Percentiles rank a stretch among this genome's conserved stretches.
phyloP scores from a whole-genome alignment of 1,140 invertebrate genomes.

The Drosophila chauvacae region DNA sequence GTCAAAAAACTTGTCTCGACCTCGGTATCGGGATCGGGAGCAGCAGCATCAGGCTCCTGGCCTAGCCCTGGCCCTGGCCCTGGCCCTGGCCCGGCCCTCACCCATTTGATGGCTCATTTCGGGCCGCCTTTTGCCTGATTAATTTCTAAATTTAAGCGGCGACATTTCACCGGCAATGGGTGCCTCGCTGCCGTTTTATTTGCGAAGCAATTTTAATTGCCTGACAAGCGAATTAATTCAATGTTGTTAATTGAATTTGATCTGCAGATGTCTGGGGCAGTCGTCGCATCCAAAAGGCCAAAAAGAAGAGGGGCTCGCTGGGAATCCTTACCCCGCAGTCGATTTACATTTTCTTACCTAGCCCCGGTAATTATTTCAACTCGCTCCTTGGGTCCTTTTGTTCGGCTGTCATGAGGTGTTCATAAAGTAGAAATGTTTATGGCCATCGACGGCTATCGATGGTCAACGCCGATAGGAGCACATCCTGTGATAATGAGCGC shows the following conservation, averaged over 20 bases:
- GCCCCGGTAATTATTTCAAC: conserved; percentile 26
- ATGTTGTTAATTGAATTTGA: conserved; percentile 84
- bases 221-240: conserved; percentile 84
- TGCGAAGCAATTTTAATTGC: conserved; percentile 81
- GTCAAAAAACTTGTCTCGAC: conserved; percentile 63
- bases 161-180: conserved; percentile 63
- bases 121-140: conserved; percentile 69
- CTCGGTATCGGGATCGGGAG: background rate
- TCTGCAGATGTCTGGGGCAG: conserved; percentile 54
- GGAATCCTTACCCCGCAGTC: conserved; percentile 41
- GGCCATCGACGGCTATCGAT: conserved; percentile 63
- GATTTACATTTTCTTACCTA: conserved; percentile 67
- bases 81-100: conserved; percentile 17
- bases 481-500: conserved; percentile 83
- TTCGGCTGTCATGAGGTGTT: conserved; percentile 66
- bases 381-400: conserved; percentile 60
- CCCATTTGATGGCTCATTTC: conserved; percentile 72
- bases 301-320: background rate
- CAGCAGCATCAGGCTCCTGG: conserved; percentile 53
- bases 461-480: conserved; percentile 73
- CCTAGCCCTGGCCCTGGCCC: conserved; percentile 3
- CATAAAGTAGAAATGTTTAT: conserved; percentile 78
- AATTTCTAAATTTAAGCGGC: conserved; percentile 81
- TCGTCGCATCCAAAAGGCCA: conserved; percentile 53
- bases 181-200: conserved; percentile 25